Conservation (phyloP, 1,140 invertebrate genomes). For the Drosophila tropicalis region DNA sequence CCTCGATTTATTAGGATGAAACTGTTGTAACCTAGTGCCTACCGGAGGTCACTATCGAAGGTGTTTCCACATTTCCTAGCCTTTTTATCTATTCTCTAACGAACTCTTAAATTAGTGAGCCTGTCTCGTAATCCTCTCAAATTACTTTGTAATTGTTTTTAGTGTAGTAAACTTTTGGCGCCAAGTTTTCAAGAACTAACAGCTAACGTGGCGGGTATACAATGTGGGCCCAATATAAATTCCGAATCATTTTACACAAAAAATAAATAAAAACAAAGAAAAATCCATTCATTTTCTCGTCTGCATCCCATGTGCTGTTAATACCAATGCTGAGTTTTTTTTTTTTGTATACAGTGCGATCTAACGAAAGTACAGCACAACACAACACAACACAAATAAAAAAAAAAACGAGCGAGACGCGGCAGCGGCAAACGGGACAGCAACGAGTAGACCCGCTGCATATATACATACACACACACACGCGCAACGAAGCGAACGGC, state of each 20-base stretch:
- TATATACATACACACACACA: slow-evolving; percentile 32
- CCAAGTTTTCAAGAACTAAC: background rate
- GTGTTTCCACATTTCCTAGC: too few species aligned
- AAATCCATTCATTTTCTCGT: background rate
- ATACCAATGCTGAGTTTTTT: background rate
- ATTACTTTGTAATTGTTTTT: too few species aligned
- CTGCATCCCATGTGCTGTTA: slow-evolving; percentile 38
- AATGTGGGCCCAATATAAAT: background rate
- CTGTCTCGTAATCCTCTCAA: too few species aligned
- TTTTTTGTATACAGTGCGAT: slow-evolving; percentile 1
- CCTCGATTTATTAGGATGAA: too few species aligned
- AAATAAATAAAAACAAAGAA: too few species aligned
- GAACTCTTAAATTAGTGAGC: too few species aligned
- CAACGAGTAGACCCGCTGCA: slow-evolving; percentile 58
- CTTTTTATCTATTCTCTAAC: too few species aligned
- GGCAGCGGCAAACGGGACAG: slow-evolving; percentile 62
- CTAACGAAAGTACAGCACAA: slow-evolving; percentile 74
- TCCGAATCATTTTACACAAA: background rate
- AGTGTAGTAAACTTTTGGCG: background rate
- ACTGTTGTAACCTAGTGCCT: too few species aligned
- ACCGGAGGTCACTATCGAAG: too few species aligned
- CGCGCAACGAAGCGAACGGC: slow-evolving; percentile 42
- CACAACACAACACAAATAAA: slow-evolving; percentile 78
- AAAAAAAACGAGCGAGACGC: slow-evolving; percentile 81
- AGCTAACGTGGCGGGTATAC: background rate